Percentiles rank a stretch among this genome's conserved stretches.
Conservation (phyloP, 2,888 invertebrate genomes). For the Cryptophagus acutangulus region DNA sequence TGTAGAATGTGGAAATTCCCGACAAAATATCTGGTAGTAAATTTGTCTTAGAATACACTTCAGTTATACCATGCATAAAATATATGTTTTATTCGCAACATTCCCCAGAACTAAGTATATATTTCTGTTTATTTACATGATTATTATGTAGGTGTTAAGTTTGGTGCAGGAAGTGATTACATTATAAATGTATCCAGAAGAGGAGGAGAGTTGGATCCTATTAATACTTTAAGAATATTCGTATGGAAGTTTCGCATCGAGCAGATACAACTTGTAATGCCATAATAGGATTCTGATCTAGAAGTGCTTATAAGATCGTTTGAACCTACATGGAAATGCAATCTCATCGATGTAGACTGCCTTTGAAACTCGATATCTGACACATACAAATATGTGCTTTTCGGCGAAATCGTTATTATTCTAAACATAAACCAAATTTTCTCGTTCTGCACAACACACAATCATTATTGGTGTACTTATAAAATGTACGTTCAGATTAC, state of each 20-base stretch:
- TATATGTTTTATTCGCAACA: no score
- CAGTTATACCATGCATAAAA: no score
- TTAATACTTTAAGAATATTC: slow-evolving; percentile 28
- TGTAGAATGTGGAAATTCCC: no score
- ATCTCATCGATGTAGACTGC: slow-evolving; percentile 28
- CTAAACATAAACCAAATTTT: slow-evolving; percentile 11
- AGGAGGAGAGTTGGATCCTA: slow-evolving; percentile 11
- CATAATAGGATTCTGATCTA: slow-evolving; percentile 33
- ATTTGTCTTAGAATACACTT: no score
- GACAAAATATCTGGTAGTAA: no score
- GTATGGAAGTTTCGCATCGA: slow-evolving; percentile 20
- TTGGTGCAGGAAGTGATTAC: slow-evolving; percentile 9
- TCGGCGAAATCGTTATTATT: slow-evolving; percentile 23
- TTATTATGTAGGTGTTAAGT: no score
- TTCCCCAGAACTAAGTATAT: no score
- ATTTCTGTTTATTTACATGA: no score
- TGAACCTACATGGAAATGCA: slow-evolving; percentile 36
- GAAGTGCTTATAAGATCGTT: slow-evolving; percentile 35
- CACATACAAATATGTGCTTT: slow-evolving; percentile 22
- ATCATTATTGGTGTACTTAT: no score
- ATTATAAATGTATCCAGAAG: slow-evolving; percentile 14
- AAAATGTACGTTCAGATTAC: no score
- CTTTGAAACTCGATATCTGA: slow-evolving; percentile 29
- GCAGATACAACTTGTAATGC: slow-evolving; percentile 11
- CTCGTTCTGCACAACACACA: no score